Base-by-base conservation (phyloP, 2,797 vertebrate genomes). In the Melanitta fusca region DNA sequence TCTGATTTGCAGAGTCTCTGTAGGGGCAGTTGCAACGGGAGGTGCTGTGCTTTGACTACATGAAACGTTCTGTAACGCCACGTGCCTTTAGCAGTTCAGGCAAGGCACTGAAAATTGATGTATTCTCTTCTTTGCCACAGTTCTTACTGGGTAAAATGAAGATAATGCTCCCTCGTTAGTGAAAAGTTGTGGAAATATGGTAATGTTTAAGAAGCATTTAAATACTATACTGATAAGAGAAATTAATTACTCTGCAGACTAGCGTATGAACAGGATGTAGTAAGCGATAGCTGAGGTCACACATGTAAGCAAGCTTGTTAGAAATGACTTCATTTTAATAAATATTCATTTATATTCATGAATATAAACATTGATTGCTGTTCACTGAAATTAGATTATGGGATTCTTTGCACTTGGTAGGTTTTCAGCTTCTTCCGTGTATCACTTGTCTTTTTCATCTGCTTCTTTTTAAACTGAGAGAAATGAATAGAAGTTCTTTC, bases 331-430 rank as follows among this genome's bases (percentile, higher is more conserved):
- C 0, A 11, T 89, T 85, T 80, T 83, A 49, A 81, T 60, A 25
- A 86, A 11, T 66, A n/a, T 62, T 65, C 13, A 62, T 10, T 49
- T 49, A 5, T 45, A 14, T 69, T 84, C 9, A 13, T 9, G 2
- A 53, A 51, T 41, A 11, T 84, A 32, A 94, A 61, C 27, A 4
- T 0, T n/a, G 6, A 4, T 0, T 36, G 6, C 25, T 83, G 22
- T 64, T 61, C 22, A 13, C 28, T 71, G 45, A 38, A 78, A 61
- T 77, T 38, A 70, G 36, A 45, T 34, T 38, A n/a, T 65, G 32
- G 25, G 13, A 51, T 10, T 51, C 13, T 79, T 83, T 36, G 5
- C 11, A 18, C 36, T 39, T 88, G 6, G 30, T 24, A 71, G 24
- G 0, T 21, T 91, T 93, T 86, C 27, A 64, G 18, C 8, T 25